Conservation (phyloP, 1,140 invertebrate species). For the Aphelinus atriplicis region DNA sequence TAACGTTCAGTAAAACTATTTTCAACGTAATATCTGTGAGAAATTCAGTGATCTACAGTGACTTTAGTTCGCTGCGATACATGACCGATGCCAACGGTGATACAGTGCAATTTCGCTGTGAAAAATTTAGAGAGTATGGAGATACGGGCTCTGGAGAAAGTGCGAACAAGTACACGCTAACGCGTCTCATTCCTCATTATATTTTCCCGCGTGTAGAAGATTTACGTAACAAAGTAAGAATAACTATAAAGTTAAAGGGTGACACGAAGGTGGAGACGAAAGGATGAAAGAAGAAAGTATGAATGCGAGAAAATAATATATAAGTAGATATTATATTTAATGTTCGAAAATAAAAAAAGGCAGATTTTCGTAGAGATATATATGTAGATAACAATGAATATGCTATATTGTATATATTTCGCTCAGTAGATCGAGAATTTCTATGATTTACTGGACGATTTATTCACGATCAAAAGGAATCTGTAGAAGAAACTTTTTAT, state of each 20-base stretch:
- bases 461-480: neutral
- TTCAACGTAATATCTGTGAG: no score
- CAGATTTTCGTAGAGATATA: conserved; percentile 27
- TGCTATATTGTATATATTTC: conserved; percentile 33
- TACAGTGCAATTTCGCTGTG: no score
- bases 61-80: no score
- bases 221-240: neutral
- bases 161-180: conserved; percentile 1
- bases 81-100: no score
- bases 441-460: conserved; percentile 1
- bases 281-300: neutral
- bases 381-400: conserved; percentile 20
- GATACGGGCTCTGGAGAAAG: conserved; percentile 7
- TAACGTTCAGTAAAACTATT: no score
- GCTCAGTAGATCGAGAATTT: neutral
- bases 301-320: conserved; percentile 13
- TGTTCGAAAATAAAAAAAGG: conserved; percentile 10
- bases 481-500: neutral
- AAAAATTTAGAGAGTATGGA: neutral
- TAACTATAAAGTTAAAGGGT: neutral
- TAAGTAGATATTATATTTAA: conserved; percentile 28
- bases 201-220: neutral
- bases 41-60: no score
- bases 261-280: neutral
- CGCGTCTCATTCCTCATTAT: neutral